Evolutionary conservation across 2,113 vertebrate species (phyloP).

Genomic region (Calyptomena viridis): DNA sequence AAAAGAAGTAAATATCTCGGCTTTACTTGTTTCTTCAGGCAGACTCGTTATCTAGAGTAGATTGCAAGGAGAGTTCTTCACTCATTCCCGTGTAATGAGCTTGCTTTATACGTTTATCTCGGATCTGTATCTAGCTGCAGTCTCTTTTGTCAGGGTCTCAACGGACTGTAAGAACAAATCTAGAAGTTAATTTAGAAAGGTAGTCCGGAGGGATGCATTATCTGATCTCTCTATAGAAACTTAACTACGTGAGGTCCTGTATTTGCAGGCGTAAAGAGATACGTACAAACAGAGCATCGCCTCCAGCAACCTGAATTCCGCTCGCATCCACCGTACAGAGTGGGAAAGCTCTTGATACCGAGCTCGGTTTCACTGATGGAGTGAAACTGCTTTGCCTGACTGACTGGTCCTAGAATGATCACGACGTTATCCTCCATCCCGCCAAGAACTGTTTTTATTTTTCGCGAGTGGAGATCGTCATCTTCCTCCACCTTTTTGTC

Average conservation of each 20-base stretch:
- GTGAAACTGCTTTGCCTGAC: background rate
- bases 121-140: background rate
- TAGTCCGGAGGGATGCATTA: slow-evolving; percentile 52
- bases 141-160: slow-evolving; percentile 42
- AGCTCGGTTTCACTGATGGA: background rate
- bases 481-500: background rate
- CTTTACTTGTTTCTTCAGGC: slow-evolving; percentile 18
- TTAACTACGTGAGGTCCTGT: background rate
- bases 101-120: slow-evolving; percentile 24
- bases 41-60: slow-evolving; percentile 54
- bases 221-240: slow-evolving; percentile 26
- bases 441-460: background rate
- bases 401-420: background rate
- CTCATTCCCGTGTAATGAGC: background rate
- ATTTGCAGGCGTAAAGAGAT: background rate
- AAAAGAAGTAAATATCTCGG: slow-evolving; percentile 48
- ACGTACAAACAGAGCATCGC: background rate
- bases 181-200: slow-evolving; percentile 53
- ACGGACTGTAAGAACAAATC: slow-evolving; percentile 41
- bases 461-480: background rate
- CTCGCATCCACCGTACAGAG: background rate
- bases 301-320: background rate
- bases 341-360: background rate
- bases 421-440: background rate
- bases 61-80: slow-evolving; percentile 11